Percentiles rank a stretch among this genome's conserved stretches.
Evolutionary conservation across 2,113 vertebrate species (phyloP).

Genomic region (Odocoileus hemionus): DNA sequence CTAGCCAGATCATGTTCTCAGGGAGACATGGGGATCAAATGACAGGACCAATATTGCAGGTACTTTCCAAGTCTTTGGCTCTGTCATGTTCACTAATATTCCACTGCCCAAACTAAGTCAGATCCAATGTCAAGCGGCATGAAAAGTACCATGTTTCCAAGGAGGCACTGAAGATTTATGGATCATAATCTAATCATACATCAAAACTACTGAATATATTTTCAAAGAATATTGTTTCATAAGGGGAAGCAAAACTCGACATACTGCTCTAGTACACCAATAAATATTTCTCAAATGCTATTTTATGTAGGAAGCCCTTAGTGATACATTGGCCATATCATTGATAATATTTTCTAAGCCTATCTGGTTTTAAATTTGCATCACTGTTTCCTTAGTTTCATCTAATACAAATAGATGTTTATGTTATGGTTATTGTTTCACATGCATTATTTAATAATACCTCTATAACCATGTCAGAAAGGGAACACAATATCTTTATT

Average conservation of each 20-base stretch:
- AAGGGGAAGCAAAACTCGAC: neutral
- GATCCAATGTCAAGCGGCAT: neutral
- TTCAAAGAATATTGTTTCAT: neutral
- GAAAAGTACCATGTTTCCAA: neutral
- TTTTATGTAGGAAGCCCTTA: neutral
- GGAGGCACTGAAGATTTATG: neutral
- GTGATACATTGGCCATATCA: neutral
- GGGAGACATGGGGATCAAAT: neutral
- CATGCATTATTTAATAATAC: neutral
- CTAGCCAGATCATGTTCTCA: neutral
- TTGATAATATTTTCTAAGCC: neutral
- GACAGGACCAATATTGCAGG: neutral
- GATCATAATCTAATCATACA: neutral
- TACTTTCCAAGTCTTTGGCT: neutral
- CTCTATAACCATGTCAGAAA: neutral
- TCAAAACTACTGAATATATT: neutral
- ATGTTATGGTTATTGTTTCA: neutral
- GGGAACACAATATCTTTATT: neutral
- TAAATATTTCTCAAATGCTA: neutral
- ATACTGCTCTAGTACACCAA: neutral
- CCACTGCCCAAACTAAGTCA: neutral
- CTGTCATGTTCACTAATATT: neutral
- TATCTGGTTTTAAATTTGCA: neutral
- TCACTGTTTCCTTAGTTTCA: neutral
- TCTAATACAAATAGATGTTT: neutral